Evolutionary conservation across 2,113 vertebrate genomes (phyloP).

Genomic region (Gymnogyps californianus): DNA sequence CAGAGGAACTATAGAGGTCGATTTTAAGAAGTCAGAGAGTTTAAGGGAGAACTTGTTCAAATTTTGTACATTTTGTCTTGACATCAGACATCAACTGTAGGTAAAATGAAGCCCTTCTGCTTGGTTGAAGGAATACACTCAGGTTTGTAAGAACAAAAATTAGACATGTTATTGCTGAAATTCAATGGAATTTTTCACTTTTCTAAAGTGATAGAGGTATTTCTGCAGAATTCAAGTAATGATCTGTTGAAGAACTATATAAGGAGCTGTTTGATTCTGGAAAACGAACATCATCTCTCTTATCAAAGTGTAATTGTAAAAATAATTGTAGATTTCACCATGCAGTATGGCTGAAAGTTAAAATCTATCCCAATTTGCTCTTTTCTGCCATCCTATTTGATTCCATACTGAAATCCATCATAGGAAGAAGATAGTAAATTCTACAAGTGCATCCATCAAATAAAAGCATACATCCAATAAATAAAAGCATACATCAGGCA

Average conservation of each 20-base stretch:
- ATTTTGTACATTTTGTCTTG: neutral
- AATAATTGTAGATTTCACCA: neutral
- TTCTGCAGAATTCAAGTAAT: neutral
- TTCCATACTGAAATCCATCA: neutral
- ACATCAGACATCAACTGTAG: neutral
- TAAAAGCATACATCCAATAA: neutral
- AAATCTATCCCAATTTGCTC: neutral
- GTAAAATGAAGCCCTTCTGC: neutral
- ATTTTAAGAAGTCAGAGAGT: neutral
- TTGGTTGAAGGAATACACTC: neutral
- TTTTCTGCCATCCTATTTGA: neutral
- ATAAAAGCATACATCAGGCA: neutral
- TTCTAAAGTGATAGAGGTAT: neutral
- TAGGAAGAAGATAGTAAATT: neutral
- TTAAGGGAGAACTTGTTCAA: neutral
- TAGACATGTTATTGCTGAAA: neutral
- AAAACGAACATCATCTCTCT: neutral
- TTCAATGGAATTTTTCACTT: neutral
- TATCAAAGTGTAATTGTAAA: neutral
- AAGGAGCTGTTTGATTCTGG: neutral
- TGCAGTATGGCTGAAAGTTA: neutral
- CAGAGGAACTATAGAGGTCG: neutral
- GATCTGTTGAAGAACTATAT: neutral
- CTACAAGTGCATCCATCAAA: neutral
- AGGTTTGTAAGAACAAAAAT: neutral